Evolutionary conservation across 2,113 vertebrate genomes (phyloP).

Genomic region (Butorides virescens): DNA sequence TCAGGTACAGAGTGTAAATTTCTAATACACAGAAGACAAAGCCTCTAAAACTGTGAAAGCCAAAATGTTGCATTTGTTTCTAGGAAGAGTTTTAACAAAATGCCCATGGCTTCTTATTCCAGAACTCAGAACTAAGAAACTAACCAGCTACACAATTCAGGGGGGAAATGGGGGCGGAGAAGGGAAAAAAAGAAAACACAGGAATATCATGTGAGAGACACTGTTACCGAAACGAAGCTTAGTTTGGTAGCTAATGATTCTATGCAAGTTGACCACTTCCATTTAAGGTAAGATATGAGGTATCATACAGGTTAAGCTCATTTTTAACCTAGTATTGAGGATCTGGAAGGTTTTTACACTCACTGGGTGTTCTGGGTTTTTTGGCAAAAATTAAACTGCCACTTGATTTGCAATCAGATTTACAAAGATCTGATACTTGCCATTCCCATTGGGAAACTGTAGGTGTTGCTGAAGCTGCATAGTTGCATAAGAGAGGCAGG

Average conservation of each 20-base stretch:
- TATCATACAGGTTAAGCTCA: not conserved
- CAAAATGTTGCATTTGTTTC: not conserved
- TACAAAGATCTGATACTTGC: not conserved
- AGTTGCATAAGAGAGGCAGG: not conserved
- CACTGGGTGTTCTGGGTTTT: not conserved
- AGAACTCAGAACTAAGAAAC: not conserved
- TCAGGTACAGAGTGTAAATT: not conserved
- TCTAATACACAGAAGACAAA: not conserved
- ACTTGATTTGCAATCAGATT: not conserved
- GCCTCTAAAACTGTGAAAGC: not conserved
- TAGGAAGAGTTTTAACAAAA: not conserved
- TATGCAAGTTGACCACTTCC: not conserved
- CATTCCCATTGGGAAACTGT: slow-evolving; percentile 63
- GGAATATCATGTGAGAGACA: not conserved
- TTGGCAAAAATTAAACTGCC: not conserved
- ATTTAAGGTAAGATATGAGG: not conserved
- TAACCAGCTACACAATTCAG: not conserved
- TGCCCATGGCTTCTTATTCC: not conserved
- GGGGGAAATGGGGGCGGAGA: no score
- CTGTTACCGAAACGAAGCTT: not conserved
- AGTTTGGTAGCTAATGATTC: not conserved
- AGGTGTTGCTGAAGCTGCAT: slow-evolving; percentile 72
- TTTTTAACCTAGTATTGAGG: not conserved
- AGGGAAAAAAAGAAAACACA: not conserved
- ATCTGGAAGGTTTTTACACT: not conserved